These are phyloP conservation scores for Porphyrio hochstetteri DNA, from an alignment of 2,113 vertebrate species.

Conservation along the genomic window DNA sequence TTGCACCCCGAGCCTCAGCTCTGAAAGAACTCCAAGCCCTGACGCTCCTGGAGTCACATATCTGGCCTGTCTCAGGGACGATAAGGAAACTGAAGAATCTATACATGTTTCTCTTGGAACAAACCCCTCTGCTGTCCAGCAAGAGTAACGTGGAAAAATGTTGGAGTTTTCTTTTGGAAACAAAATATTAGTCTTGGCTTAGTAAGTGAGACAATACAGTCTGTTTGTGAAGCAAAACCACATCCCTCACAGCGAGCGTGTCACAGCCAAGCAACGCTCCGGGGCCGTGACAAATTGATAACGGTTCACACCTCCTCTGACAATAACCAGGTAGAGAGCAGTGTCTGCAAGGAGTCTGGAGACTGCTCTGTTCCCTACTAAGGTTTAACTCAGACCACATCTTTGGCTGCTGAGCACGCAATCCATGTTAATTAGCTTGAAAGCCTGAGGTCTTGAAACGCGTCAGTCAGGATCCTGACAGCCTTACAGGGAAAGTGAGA, in stretches of 20 bases:
- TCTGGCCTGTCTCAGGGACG: constrained; percentile 66
- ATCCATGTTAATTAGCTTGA: not conserved
- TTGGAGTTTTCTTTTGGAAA: constrained; percentile 76
- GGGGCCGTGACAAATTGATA: constrained; percentile 52
- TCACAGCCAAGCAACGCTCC: constrained; percentile 67
- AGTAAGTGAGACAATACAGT: constrained; percentile 70
- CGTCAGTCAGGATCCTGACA: not conserved
- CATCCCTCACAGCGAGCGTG: constrained; percentile 55
- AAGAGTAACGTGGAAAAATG: constrained; percentile 76
- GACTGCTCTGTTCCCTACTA: not conserved
- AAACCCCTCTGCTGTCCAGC: constrained; percentile 70
- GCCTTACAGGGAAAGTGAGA: not conserved
- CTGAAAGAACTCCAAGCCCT: constrained; percentile 41
- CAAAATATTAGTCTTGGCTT: constrained; percentile 84
- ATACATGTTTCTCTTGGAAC: constrained; percentile 76
- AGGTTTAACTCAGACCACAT: not conserved
- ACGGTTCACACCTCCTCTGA: constrained; percentile 47
- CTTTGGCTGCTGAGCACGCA: not conserved
- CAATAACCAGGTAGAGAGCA: constrained; percentile 65
- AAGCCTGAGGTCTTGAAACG: not conserved
- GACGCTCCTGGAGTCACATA: not conserved
- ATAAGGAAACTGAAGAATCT: constrained; percentile 70
- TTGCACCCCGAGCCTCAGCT: not conserved
- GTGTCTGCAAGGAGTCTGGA: not conserved
- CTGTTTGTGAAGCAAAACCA: constrained; percentile 69